Evolutionary conservation across 2,113 vertebrate genomes (phyloP).

Genomic region (Ginglymostoma cirratum): DNA sequence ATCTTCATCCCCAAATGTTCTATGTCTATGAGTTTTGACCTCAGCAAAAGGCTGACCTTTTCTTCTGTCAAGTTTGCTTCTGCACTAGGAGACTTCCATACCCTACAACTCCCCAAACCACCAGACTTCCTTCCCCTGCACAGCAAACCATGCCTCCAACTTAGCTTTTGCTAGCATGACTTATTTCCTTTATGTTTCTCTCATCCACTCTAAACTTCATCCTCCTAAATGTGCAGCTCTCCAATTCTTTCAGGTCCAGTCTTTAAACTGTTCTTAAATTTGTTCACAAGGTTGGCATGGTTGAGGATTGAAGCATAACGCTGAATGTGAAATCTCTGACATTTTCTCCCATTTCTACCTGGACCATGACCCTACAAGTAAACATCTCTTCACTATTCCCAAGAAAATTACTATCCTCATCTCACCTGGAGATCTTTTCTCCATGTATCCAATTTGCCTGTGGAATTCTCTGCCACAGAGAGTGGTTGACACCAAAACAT

Average conservation of each 20-base stretch:
- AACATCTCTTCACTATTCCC: not conserved
- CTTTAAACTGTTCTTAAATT: not conserved
- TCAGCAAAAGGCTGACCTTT: no score
- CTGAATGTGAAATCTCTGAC: not conserved
- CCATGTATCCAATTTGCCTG: not conserved
- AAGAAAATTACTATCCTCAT: not conserved
- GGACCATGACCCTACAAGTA: not conserved
- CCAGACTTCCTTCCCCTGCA: no score
- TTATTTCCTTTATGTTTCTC: not conserved
- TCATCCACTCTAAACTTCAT: not conserved
- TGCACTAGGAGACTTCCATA: no score
- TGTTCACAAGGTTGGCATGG: not conserved
- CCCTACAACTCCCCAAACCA: no score
- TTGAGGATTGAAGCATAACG: not conserved
- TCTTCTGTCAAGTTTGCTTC: no score
- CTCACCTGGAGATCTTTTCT: not conserved
- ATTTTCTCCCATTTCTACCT: not conserved
- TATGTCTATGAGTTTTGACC: not conserved
- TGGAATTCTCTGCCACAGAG: no score
- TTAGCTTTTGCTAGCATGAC: not conserved
- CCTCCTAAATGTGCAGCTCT: not conserved
- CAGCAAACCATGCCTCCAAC: no score
- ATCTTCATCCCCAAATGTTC: not conserved
- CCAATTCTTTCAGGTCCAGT: not conserved
- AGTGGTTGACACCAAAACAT: no score